Evolutionary conservation across 1,140 invertebrate species (phyloP).

Genomic region (Tetramorium parvispinum): DNA sequence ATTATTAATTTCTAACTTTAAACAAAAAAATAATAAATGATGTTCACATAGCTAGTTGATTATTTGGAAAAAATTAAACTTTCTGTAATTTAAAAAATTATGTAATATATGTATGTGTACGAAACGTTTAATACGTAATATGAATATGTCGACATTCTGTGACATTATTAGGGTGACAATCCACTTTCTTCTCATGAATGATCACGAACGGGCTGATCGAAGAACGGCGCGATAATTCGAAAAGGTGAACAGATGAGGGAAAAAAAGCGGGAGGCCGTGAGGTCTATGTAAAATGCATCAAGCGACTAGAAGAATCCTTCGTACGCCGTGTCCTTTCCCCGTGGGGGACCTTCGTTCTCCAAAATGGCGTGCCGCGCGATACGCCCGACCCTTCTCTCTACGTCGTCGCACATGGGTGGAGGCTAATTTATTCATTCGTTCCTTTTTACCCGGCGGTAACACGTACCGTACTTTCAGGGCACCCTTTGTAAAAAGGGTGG

Average conservation of each 20-base stretch:
- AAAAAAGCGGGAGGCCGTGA: conserved; percentile 38
- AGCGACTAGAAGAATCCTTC: conserved; percentile 69
- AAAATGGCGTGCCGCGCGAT: conserved; percentile 80
- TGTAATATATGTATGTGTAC: too few relatives aligned
- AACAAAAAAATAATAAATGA: not conserved
- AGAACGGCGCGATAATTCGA: conserved; percentile 39
- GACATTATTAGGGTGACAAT: not conserved
- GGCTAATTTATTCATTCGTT: conserved; percentile 85
- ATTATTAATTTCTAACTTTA: not conserved
- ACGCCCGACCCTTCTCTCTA: conserved; percentile 72
- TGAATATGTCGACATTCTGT: not conserved
- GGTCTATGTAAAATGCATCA: conserved; percentile 69
- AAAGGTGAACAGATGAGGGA: conserved; percentile 26
- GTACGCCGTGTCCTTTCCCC: conserved; percentile 58
- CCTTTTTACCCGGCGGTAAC: conserved; percentile 81
- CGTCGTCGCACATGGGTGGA: conserved; percentile 69
- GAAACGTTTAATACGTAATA: not conserved
- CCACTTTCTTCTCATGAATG: conserved; percentile 21
- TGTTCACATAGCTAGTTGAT: not conserved
- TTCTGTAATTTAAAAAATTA: too few relatives aligned
- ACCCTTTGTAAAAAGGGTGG: conserved; percentile 82
- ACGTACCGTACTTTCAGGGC: conserved; percentile 80
- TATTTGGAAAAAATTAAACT: not conserved
- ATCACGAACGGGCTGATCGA: conserved; percentile 40
- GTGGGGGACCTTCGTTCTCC: conserved; percentile 76